Percentiles rank a stretch among this genome's conserved stretches.
Evolutionary conservation across 92 coral and sea anemone species (phyloP).

Genomic region (Scolanthus callimorphus): DNA sequence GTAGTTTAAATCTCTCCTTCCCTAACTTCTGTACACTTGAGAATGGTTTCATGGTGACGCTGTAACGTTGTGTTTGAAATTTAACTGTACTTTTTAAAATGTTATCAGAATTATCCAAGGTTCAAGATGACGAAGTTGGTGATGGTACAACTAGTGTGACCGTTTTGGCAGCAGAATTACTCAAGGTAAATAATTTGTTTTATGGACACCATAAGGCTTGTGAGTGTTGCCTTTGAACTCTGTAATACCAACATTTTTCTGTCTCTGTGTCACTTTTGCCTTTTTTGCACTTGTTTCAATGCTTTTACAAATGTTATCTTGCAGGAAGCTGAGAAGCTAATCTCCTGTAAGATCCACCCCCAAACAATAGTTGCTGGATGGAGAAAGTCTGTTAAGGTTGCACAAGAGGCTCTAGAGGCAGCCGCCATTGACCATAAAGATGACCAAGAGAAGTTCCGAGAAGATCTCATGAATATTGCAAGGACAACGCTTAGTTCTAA

Average conservation of each 20-base stretch:
- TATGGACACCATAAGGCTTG: too few relatives aligned
- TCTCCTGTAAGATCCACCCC: conserved; percentile 87
- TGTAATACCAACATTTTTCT: neutral
- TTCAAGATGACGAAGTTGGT: conserved; percentile 99
- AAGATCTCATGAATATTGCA: conserved; percentile 96
- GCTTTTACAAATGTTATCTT: too few relatives aligned
- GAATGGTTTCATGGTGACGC: too few relatives aligned
- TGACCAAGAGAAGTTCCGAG: conserved; percentile 74
- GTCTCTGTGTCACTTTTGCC: neutral
- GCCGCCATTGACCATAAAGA: conserved; percentile 85
- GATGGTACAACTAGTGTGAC: conserved; percentile 99
- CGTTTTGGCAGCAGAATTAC: conserved; percentile 90
- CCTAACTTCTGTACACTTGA: too few relatives aligned
- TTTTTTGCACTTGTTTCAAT: neutral
- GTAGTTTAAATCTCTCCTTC: too few relatives aligned
- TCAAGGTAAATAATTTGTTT: conserved; percentile 88
- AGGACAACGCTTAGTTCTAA: conserved; percentile 97
- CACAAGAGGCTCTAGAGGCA: conserved; percentile 81
- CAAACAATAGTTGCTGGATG: conserved; percentile 95
- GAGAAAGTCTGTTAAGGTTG: conserved; percentile 88
- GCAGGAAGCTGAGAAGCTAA: conserved; percentile 95
- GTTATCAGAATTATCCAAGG: conserved; percentile 81
- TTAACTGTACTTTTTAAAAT: too few relatives aligned
- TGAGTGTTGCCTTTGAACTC: neutral
- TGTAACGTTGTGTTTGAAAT: too few relatives aligned